Conservation (phyloP, 2,888 invertebrate genomes). For the Hetaerina titia region DNA sequence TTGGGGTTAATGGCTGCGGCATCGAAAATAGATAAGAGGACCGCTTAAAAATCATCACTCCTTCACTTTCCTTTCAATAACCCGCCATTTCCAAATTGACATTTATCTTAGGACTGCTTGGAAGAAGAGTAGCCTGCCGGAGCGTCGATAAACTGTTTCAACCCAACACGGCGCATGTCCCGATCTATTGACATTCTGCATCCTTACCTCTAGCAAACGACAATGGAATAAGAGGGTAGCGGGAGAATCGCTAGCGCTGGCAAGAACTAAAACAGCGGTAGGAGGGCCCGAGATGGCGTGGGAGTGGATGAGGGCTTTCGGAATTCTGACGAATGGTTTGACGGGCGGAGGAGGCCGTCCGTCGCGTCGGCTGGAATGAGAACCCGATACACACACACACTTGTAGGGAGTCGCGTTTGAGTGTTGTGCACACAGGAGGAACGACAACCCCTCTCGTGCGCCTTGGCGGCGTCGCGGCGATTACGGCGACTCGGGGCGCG, state of each 20-base stretch:
- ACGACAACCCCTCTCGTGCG: not conserved
- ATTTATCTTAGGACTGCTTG: no score
- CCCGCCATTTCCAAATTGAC: no score
- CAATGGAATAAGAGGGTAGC: not conserved
- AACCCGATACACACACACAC: not conserved
- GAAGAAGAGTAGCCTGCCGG: no score
- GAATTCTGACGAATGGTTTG: not conserved
- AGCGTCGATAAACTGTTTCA: no score
- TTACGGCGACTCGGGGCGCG: not conserved
- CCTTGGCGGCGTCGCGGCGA: constrained; percentile 32
- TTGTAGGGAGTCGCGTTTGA: constrained; percentile 14
- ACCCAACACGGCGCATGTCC: no score
- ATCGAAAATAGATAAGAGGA: no score
- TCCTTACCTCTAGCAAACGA: not conserved
- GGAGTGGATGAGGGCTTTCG: not conserved
- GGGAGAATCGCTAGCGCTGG: not conserved
- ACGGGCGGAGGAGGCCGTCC: not conserved
- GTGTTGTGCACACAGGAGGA: not conserved
- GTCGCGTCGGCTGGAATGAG: not conserved
- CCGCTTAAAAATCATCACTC: no score
- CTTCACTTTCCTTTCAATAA: no score
- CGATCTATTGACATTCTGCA: no score
- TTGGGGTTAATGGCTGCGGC: no score
- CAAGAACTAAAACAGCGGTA: not conserved
- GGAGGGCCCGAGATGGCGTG: not conserved